Base-by-base conservation (phyloP, 2,888 invertebrate species). In the Synanthedon andrenaeformis region DNA sequence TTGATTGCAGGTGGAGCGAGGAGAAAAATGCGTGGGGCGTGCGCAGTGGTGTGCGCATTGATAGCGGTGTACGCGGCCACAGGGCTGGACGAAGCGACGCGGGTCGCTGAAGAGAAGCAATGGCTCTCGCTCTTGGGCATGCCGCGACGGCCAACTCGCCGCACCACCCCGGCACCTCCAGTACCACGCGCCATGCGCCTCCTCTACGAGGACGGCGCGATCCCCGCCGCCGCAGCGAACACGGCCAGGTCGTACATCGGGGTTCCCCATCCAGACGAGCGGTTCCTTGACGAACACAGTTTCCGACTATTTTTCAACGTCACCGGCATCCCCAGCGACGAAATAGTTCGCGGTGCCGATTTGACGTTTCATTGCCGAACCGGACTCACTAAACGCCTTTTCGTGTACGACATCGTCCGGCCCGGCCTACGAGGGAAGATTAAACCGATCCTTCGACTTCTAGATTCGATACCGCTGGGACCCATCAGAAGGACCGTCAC, bases 241-340 rank as follows among this genome's bases (percentile, higher is more conserved):
- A 96, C 95, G 55, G 93, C 95, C 59, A 89, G 96, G 74, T 94
- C 94, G 79, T 96, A 93, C 88, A 23, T 23, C 91, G 91, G 70
- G 95, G 95, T 88, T 88, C 74, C 58, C 74, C 89, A 89, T 63
- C 84, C 94, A 72, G 94, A 95, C 80, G 81, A 85, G 57, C 89
- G 92, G 70, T 95, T 94, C 79, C 90, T 90, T 53, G 89, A 89
- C 68, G 90, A 91, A 72, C 91, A 93, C 76, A 92, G 92, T 70
- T 95, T 95, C 82, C 91, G 95, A 53, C 89, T 96, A 63, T 91
- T 90, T 75, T 97, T 97, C 89, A 93, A 96, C 77, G 79, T 96
- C 63, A 90, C 90, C 61, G 90, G 90, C 60, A 91, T 97, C 60
- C 96, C 96, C 12, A 66, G 76, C 23, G 89, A 90, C 55, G 97